Evolutionary conservation across 2,113 vertebrate genomes (phyloP), one percentile per base, ranked within the genome.

Genomic region (Glaucidium brasilianum): DNA sequence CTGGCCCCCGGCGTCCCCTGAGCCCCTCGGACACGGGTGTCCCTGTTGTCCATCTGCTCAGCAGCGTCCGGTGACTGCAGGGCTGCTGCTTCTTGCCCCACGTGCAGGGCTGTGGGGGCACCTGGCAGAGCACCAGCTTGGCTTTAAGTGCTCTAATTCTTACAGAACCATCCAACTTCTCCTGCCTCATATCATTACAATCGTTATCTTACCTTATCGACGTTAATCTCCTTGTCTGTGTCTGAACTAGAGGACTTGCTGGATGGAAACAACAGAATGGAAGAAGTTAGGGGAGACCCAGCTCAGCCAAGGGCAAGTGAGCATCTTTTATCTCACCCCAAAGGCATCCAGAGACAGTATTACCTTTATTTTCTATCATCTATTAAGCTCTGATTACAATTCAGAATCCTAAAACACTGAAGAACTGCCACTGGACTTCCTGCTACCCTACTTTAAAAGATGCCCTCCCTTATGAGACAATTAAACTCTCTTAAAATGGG

Each of bases 31-130:
- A 6, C 6, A 26, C 2, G 4, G 26, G 3, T 5, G 6, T 11
- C 49, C 63, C 68, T 53, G 26, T 21, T 1, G 0, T 5, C 32
- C 2, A 7, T n/a, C 18, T 0, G 0, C 9, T 9, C 45, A 20
- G 59, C 88, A 77, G 18, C 3, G 3, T 15, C 19, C 4, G 3
- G 41, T 30, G 69, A 9, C 50, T 27, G 11, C 0, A 0, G 69
- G 34, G 63, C 80, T 67, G 41, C 12, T 52, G 80, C 80, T 52
- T 25, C 45, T 41, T 1, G 1, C 13, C 47, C 35, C 9, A 1
- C 0, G 3, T 34, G 25, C 5, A 10, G 32, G 25, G 52, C 35
- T 27, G 26, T 1, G 9, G 35, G 47, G 47, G 50, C 8, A 59
- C 6, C 47, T 35, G 67, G 43, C 14, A 37, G n/a, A 86, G 62